phyloP scores from a whole-genome alignment of 2,797 vertebrate species.

The Rhinoraja longicauda region DNA sequence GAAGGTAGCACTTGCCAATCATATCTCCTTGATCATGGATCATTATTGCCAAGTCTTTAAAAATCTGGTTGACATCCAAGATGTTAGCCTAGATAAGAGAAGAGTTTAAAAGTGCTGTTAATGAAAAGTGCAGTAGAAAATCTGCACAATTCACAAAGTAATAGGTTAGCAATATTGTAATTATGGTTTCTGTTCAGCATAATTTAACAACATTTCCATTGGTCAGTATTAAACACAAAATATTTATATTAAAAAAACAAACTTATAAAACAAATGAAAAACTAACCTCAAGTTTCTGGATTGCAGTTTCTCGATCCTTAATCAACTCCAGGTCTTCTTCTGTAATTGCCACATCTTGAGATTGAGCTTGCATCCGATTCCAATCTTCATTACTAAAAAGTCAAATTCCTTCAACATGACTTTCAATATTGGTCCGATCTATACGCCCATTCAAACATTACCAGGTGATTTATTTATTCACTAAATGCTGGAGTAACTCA shows the following conservation, averaged over 20 bases:
- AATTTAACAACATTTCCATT: background rate
- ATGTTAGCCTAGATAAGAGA: conserved; percentile 79
- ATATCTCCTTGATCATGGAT: conserved; percentile 96
- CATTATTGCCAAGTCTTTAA: conserved; percentile 96
- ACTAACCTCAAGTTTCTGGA: conserved; percentile 82
- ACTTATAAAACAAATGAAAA: background rate
- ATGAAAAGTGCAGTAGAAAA: background rate
- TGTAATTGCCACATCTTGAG: conserved; percentile 77
- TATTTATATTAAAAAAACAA: too few relatives aligned
- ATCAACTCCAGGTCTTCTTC: conserved; percentile 93
- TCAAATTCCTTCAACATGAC: conserved; percentile 40
- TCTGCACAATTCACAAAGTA: background rate
- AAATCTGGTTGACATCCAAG: conserved; percentile 95
- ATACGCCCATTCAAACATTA: background rate
- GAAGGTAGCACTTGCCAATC: conserved; percentile 70
- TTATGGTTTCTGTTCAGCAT: background rate
- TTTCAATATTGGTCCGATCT: background rate
- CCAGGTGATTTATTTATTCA: too few relatives aligned
- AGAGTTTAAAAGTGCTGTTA: background rate
- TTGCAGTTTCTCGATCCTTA: conserved; percentile 88
- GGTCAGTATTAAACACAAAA: background rate
- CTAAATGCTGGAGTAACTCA: too few relatives aligned
- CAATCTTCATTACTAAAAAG: conserved; percentile 79
- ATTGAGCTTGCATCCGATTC: conserved; percentile 77
- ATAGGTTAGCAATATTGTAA: background rate